phyloP scores from a whole-genome alignment of 2,888 invertebrate species.

The Amphiduros pacificus region DNA sequence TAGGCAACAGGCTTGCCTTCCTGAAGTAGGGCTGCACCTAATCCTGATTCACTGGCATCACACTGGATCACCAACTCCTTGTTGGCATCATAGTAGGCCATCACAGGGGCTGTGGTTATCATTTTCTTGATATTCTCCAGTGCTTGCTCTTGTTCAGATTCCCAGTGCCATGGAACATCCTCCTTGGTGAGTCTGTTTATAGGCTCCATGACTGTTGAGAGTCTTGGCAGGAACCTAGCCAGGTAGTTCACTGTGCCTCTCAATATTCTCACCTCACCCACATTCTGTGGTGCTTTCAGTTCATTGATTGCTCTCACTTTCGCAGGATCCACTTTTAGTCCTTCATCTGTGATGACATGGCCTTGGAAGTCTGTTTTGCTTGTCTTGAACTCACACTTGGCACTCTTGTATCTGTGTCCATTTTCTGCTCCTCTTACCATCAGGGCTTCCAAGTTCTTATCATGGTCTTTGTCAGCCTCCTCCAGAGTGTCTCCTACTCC shows the following conservation, averaged over 20 bases:
- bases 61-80: conserved; percentile 3
- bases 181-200: neutral
- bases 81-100: conserved; percentile 12
- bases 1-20: conserved; percentile 27
- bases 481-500: no score
- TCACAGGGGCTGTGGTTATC: conserved; percentile 5
- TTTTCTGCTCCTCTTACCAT: neutral
- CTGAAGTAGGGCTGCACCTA: conserved; percentile 20
- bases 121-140: neutral
- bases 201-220: neutral
- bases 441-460: neutral
- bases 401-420: neutral
- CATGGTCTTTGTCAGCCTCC: neutral
- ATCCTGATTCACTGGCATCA: conserved; percentile 5
- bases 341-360: neutral
- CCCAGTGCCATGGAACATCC: neutral
- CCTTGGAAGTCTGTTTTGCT: neutral
- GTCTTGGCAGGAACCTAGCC: neutral
- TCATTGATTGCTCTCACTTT: neutral
- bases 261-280: neutral
- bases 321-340: neutral
- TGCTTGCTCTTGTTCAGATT: neutral
- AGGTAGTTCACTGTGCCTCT: neutral
- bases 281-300: neutral
- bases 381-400: neutral